phyloP scores from a whole-genome alignment of 2,113 vertebrate genomes.

The Ammodytes dubius region DNA sequence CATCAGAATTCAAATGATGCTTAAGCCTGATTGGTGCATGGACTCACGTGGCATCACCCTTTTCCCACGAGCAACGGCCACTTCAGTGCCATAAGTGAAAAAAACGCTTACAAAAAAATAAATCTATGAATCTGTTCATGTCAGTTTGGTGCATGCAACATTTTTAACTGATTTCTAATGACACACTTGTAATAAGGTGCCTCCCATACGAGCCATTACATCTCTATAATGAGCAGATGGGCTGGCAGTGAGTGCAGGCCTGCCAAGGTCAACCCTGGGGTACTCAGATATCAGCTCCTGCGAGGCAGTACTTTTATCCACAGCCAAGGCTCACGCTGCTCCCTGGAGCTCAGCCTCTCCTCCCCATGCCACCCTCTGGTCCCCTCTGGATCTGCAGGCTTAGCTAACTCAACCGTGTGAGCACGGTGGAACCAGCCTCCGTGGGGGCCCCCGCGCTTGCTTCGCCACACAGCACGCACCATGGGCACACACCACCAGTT shows the following conservation, averaged over 20 bases:
- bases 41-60: background rate
- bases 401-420: constrained; percentile 81
- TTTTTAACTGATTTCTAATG: constrained; percentile 12
- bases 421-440: constrained; percentile 70
- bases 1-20: background rate
- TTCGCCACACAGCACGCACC: constrained; percentile 62
- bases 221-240: constrained; percentile 56
- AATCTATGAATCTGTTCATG: too few relatives aligned
- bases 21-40: background rate
- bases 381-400: constrained; percentile 78
- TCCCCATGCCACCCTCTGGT: constrained; percentile 58
- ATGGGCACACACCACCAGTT: constrained; percentile 56
- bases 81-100: background rate
- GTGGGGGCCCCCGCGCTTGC: constrained; percentile 62
- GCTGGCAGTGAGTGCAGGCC: constrained; percentile 46
- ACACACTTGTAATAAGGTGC: constrained; percentile 9
- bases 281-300: constrained; percentile 67
- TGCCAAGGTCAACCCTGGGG: constrained; percentile 80
- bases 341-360: constrained; percentile 70
- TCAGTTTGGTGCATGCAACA: background rate
- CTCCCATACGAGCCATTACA: constrained; percentile 23
- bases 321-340: constrained; percentile 71
- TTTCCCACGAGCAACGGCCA: background rate
- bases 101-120: background rate
- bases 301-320: constrained; percentile 74